Evolutionary conservation across 2,888 invertebrate species (phyloP), one percentile per base, ranked within the genome.

Genomic region (Cheilosia urbana): DNA sequence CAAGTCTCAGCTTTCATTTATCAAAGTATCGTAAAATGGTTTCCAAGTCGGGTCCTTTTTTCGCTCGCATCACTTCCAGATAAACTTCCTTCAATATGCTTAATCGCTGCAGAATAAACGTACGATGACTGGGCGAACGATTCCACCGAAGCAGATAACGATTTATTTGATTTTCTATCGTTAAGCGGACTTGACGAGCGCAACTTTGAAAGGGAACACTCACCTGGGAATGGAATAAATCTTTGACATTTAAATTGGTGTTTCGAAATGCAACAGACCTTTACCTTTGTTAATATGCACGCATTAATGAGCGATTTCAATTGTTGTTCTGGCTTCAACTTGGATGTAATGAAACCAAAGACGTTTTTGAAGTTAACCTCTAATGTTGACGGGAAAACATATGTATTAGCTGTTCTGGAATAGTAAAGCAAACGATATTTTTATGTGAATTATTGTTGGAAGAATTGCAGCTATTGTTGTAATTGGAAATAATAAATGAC

Each of bases 281-380:
- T 66, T 76, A 85, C 85, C 66, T 76, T 85, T 19, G 75, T 76
- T 42, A 66, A n/a, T 9, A 49, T 47, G 13, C 85, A 85, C 1
- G 85, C 76, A 37, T 81, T 81, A 2, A 76, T 60, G 11, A 85
- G 21, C 27, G 85, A 66, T 40, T 63, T 71, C n/a, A 81, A 19
- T 66, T 68, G 65, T 17, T 81, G 76, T 9, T 80, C 76, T 34
- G 66, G 30, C 34, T 81, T 81, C 19, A 85, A 60, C 7, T 75
- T 80, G 11, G 76, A 66, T 42, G 81, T 21, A 57, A 85, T 81
- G 24, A 81, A 85, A 40, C 81, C 75, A 30, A 85, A 68, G 1
- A 85, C 55, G 19, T 85, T 85, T 51, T 81, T 76, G 1, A 80
- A 66, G 40, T 37, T 85, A 55, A 85, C 51, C 34, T 81, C 17